Evolutionary conservation across 2,888 invertebrate species (phyloP).

Genomic region (Oscheius sp.): DNA sequence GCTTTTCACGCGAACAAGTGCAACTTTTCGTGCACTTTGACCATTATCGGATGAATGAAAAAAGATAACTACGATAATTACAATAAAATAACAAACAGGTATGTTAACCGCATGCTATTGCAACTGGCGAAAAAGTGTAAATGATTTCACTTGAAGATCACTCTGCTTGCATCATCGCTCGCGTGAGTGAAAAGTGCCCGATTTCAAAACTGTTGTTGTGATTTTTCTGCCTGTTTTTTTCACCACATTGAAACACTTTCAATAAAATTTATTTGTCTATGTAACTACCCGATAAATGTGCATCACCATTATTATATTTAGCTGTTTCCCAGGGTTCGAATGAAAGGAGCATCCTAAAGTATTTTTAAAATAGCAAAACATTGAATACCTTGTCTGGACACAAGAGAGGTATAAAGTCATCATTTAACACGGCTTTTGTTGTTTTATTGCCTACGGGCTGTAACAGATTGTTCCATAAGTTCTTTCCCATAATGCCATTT

Average conservation of each 20-base stretch:
- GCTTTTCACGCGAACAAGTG: no score
- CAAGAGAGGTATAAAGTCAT: conserved; percentile 24
- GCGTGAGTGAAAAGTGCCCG: conserved; percentile 23
- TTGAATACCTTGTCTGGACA: conserved; percentile 37
- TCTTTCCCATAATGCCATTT: conserved; percentile 49
- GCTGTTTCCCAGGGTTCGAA: conserved; percentile 32
- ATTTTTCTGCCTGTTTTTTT: conserved; percentile 2
- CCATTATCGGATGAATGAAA: background rate
- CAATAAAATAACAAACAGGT: background rate
- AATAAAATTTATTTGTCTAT: background rate
- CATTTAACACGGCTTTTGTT: conserved; percentile 43
- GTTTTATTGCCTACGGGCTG: conserved; percentile 53
- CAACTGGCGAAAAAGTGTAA: conserved; percentile 10
- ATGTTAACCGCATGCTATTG: background rate
- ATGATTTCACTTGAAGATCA: conserved; percentile 18
- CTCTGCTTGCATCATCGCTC: conserved; percentile 22
- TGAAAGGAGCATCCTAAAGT: conserved; percentile 36
- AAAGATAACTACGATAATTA: background rate
- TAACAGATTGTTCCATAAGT: conserved; percentile 57
- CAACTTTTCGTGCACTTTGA: no score
- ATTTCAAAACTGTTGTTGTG: conserved; percentile 10
- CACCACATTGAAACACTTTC: background rate
- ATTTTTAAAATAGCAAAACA: no score
- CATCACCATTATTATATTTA: background rate
- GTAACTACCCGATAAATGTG: background rate